A percentile compares a stretch with the other conserved stretches of the same genome.
Evolutionary conservation across 2,113 vertebrate species (phyloP).

Genomic region (Lagopus muta): DNA sequence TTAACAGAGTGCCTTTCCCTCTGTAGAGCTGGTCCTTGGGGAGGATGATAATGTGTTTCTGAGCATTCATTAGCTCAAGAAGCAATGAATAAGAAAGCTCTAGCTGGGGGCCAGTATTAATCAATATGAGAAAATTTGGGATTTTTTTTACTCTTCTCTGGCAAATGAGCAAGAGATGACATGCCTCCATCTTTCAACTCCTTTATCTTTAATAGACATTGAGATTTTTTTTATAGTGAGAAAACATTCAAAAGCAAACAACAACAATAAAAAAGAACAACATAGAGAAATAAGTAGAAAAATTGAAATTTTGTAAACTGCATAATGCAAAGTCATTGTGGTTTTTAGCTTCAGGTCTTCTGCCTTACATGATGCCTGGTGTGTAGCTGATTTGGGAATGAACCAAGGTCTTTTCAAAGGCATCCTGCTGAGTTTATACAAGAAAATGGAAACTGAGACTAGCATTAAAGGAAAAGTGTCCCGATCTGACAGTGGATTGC

Average conservation of each 20-base stretch:
- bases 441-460: background rate
- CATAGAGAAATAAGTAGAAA: background rate
- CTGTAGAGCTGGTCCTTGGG: background rate
- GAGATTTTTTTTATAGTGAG: background rate
- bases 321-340: background rate
- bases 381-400: background rate
- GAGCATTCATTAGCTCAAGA: background rate
- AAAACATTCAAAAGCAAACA: background rate
- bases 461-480: background rate
- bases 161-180: background rate
- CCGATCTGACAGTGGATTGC: background rate
- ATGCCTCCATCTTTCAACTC: background rate
- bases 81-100: background rate
- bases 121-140: background rate
- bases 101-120: background rate
- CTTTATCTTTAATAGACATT: background rate
- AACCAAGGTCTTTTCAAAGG: background rate
- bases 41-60: background rate
- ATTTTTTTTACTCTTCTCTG: background rate
- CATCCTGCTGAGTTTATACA: background rate
- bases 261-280: rapidly evolving
- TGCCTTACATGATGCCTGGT: background rate
- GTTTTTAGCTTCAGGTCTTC: background rate
- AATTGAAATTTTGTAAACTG: background rate
- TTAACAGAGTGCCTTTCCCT: background rate